Conservation (phyloP, 2,113 vertebrate species). For the Chionis minor region DNA sequence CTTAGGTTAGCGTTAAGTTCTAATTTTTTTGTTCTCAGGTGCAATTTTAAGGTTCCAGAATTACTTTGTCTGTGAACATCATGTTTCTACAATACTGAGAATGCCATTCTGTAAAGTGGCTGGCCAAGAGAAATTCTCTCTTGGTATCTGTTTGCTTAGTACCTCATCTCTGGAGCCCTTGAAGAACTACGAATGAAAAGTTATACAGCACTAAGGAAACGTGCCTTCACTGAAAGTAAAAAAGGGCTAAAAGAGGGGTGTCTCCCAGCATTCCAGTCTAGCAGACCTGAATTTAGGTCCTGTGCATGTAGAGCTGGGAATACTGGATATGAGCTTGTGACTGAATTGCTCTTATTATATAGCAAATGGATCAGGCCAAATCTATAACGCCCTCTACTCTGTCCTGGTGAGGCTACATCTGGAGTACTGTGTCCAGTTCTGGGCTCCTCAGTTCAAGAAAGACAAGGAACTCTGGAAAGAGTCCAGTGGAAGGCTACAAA, state of each 20-base stretch:
- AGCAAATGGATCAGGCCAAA: not conserved
- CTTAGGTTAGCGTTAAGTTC: not conserved
- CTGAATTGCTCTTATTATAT: not conserved
- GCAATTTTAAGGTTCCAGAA: not conserved
- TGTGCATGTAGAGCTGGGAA: not conserved
- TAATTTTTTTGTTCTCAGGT: not conserved
- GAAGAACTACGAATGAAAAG: not conserved
- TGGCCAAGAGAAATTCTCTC: not conserved
- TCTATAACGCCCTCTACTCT: not conserved
- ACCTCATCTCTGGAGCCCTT: not conserved
- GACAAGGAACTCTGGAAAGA: not conserved
- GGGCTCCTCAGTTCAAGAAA: not conserved
- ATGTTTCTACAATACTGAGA: not conserved
- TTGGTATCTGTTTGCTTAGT: not conserved
- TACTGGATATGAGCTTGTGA: not conserved
- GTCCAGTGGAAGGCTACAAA: not conserved
- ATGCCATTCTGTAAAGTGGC: not conserved
- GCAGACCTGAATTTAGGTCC: not conserved
- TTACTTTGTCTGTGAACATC: not conserved
- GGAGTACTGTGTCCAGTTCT: not conserved
- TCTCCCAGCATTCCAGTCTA: not conserved
- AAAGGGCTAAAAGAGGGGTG: not conserved
- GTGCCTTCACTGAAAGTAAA: not conserved
- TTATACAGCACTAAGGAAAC: not conserved
- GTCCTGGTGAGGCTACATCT: not conserved